Evolutionary conservation across 2,797 vertebrate genomes (phyloP).

Genomic region (Neopelma chrysocephalum): DNA sequence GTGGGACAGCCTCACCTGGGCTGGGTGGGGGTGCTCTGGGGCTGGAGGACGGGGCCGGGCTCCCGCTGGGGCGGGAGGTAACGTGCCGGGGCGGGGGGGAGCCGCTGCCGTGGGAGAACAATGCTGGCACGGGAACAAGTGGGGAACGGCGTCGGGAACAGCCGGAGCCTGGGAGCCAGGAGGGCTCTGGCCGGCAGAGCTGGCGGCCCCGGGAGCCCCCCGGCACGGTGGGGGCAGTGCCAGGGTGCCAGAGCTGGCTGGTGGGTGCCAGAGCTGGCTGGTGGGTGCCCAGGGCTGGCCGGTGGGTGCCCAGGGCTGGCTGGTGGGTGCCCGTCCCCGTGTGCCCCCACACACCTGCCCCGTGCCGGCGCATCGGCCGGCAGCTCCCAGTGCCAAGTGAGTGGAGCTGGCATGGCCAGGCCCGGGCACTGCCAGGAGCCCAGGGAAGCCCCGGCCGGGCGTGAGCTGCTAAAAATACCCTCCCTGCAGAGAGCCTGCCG

Average conservation of each 20-base stretch:
- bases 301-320: rapidly evolving
- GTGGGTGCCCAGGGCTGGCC: rapidly evolving
- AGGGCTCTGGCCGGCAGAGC: not conserved
- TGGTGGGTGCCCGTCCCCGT: rapidly evolving
- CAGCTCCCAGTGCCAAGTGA: not conserved
- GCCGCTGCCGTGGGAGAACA: not conserved
- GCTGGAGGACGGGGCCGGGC: not conserved
- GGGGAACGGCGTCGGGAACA: not conserved
- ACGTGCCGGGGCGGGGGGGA: not conserved
- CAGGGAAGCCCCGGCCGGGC: not conserved
- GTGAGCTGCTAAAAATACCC: not conserved
- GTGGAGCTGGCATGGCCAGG: not conserved
- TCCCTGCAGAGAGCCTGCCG: not conserved
- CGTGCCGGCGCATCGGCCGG: rapidly evolving
- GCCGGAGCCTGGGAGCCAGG: not conserved
- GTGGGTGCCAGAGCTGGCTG: not conserved
- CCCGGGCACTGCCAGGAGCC: not conserved
- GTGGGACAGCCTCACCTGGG: rapidly evolving
- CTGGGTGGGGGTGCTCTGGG: not conserved
- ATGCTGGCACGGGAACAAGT: conserved; percentile 31
- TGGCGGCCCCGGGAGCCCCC: not conserved
- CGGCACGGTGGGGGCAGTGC: rapidly evolving
- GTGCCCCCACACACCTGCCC: not conserved
- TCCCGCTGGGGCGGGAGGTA: not conserved
- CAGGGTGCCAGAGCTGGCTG: rapidly evolving